Percentiles rank a stretch among this genome's conserved stretches.
phyloP scores from a whole-genome alignment of 2,113 vertebrate species.

The Periophthalmodon schlosseri region DNA sequence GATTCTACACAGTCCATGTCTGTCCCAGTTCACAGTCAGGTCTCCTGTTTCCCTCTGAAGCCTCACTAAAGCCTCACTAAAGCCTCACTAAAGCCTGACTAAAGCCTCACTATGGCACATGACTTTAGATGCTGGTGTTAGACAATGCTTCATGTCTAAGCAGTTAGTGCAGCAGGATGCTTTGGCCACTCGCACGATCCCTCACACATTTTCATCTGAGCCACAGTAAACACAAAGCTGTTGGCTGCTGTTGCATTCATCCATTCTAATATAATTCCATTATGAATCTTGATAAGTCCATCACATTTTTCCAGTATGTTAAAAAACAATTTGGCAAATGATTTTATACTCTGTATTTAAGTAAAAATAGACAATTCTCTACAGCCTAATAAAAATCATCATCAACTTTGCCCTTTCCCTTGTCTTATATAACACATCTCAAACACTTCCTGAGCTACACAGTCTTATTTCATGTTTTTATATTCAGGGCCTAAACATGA shows the following conservation, averaged over 20 bases:
- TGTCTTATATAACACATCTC: background rate
- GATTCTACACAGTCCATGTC: slow-evolving; percentile 5
- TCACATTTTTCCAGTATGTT: background rate
- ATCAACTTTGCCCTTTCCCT: background rate
- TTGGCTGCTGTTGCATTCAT: background rate
- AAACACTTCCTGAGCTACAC: slow-evolving; percentile 1
- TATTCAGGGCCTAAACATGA: background rate
- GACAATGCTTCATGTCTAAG: background rate
- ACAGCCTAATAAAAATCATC: background rate
- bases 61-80: background rate
- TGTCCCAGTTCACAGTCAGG: slow-evolving; percentile 1
- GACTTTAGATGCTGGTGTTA: slow-evolving; percentile 40
- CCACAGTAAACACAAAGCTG: background rate
- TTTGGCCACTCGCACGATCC: background rate
- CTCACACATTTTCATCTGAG: background rate
- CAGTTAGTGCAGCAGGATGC: slow-evolving; percentile 1
- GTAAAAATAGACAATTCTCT: slow-evolving; percentile 1
- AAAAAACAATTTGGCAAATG: background rate
- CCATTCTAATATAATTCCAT: background rate
- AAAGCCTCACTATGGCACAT: slow-evolving; percentile 13
- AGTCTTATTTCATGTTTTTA: background rate
- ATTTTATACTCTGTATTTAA: background rate
- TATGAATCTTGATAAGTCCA: background rate
- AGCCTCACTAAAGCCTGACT: no score
- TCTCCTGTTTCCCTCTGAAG: background rate